Conservation (phyloP, 1,140 invertebrate genomes). For the Euura lappo region DNA sequence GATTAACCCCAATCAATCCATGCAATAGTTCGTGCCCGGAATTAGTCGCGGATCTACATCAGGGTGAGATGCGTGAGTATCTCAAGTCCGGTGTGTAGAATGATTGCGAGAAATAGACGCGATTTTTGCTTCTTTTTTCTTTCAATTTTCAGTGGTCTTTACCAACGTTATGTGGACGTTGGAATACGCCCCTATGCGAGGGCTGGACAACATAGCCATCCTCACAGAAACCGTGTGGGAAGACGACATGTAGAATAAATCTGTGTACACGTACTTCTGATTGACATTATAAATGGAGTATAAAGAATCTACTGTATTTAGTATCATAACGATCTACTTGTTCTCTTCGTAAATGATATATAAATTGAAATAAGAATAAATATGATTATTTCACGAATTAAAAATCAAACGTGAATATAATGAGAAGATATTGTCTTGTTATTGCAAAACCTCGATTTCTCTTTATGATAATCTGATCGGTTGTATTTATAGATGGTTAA, state of each 20-base stretch:
- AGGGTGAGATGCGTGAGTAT: conserved; percentile 73
- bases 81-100: neutral
- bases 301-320: conserved; percentile 4
- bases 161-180: conserved; percentile 78
- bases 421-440: neutral
- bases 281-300: neutral
- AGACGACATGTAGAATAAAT: conserved; percentile 43
- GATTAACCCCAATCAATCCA: conserved; percentile 70
- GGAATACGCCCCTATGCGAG: conserved; percentile 74
- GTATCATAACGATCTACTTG: neutral
- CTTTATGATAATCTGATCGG: neutral
- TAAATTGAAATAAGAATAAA: neutral
- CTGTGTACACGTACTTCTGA: neutral
- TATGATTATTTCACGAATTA: neutral
- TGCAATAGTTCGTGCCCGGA: conserved; percentile 73
- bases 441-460: neutral
- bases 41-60: conserved; percentile 68
- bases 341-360: neutral
- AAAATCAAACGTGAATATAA: neutral
- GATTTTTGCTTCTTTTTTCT: conserved; percentile 15
- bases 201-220: conserved; percentile 75
- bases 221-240: conserved; percentile 78
- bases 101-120: too few species aligned
- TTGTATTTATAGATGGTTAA: neutral
- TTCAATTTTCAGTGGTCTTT: conserved; percentile 67